Conservation (phyloP, 2,113 vertebrate species). For the Tauraco erythrolophus region DNA sequence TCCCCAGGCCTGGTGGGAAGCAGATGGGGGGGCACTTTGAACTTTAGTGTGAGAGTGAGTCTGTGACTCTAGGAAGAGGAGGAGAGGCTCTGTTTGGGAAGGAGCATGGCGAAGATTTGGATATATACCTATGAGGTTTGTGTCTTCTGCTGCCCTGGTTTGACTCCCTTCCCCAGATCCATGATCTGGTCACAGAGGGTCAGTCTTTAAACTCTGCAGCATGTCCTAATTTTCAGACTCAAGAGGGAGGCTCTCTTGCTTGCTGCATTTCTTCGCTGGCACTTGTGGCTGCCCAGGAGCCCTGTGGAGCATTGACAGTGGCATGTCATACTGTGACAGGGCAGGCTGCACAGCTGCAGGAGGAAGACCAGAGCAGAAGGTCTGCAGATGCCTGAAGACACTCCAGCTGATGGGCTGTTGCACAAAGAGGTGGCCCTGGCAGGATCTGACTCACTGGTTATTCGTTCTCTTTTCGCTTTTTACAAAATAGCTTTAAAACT, state of each 20-base stretch:
- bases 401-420: neutral
- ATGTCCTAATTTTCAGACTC: neutral
- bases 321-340: neutral
- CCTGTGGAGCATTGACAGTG: neutral
- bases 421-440: neutral
- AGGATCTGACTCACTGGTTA: neutral
- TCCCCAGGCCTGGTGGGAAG: neutral
- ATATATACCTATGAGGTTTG: neutral
- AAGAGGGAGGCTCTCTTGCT: neutral
- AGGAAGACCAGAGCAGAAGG: neutral
- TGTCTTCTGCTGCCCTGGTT: neutral
- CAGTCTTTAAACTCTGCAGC: neutral
- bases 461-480: neutral
- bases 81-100: neutral
- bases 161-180: neutral
- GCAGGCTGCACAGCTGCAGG: neutral
- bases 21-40: neutral
- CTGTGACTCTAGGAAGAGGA: neutral
- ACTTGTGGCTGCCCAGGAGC: accelerated
- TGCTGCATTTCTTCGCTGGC: neutral
- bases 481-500: neutral
- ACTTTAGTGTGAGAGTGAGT: neutral
- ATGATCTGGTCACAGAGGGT: neutral
- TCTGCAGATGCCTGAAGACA: neutral
- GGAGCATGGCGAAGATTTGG: neutral